Evolutionary conservation across 64 coral and sea anemone genomes (phyloP).

Genomic region (Montipora capricornis): DNA sequence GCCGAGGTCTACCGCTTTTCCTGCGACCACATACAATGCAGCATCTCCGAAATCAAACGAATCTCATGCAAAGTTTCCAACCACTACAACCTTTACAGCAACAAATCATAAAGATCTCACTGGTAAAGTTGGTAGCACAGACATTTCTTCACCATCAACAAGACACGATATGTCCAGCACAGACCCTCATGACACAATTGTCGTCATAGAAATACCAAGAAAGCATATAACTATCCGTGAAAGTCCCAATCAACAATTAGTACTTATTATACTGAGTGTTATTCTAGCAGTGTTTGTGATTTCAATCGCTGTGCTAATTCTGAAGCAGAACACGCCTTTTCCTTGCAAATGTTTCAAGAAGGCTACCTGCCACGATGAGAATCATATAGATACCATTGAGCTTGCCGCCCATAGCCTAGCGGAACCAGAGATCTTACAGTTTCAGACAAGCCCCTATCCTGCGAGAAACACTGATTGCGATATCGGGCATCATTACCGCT

Average conservation of each 20-base stretch:
- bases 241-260: conserved; percentile 81
- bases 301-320: conserved; percentile 77
- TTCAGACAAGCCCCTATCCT: conserved; percentile 81
- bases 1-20: neutral
- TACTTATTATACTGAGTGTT: conserved; percentile 90
- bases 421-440: conserved; percentile 75
- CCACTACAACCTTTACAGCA: neutral
- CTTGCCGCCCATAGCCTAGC: conserved; percentile 59
- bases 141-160: neutral
- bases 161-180: conserved; percentile 25
- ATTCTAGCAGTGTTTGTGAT: conserved; percentile 88
- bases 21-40: neutral
- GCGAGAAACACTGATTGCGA: conserved; percentile 46
- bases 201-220: conserved; percentile 77
- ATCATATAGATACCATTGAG: conserved; percentile 77
- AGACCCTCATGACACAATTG: conserved; percentile 1
- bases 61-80: conserved; percentile 11
- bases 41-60: neutral
- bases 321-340: conserved; percentile 73
- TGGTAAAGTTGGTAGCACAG: neutral
- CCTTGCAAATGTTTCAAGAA: conserved; percentile 82
- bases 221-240: conserved; percentile 90
- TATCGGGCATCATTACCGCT: conserved; percentile 27
- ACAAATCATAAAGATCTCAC: neutral
- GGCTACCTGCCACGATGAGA: conserved; percentile 69